Conservation (phyloP, 2,113 vertebrate genomes). For the Caretta caretta region DNA sequence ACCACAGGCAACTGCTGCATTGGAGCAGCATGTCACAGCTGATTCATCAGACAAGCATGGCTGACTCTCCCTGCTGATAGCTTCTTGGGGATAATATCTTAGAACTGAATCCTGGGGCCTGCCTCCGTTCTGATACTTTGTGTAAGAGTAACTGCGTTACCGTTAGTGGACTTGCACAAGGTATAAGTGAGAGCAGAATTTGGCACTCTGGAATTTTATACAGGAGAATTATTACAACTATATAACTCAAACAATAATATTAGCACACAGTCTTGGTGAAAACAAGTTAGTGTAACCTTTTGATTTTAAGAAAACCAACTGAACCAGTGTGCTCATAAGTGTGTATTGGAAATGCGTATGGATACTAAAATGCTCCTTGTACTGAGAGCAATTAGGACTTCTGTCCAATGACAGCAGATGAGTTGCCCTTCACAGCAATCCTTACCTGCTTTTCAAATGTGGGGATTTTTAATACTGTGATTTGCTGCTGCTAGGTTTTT, state of each 20-base stretch:
- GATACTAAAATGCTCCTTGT: background rate
- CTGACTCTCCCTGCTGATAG: background rate
- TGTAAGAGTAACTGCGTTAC: background rate
- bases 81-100: background rate
- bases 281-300: background rate
- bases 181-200: rapidly evolving
- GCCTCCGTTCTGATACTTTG: background rate
- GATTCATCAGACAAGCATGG: background rate
- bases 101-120: background rate
- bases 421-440: background rate
- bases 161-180: background rate
- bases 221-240: background rate
- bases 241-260: background rate
- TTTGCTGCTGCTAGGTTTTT: constrained; percentile 37
- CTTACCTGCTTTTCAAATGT: background rate
- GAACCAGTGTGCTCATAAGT: background rate
- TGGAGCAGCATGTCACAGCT: background rate
- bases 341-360: background rate
- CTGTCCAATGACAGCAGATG: rapidly evolving
- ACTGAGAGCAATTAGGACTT: background rate
- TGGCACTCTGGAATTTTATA: background rate
- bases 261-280: background rate
- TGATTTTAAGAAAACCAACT: background rate
- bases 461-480: background rate
- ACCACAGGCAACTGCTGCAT: background rate